phyloP scores from a whole-genome alignment of 2,113 vertebrate genomes.

The Ptilorrhoa leucosticta region DNA sequence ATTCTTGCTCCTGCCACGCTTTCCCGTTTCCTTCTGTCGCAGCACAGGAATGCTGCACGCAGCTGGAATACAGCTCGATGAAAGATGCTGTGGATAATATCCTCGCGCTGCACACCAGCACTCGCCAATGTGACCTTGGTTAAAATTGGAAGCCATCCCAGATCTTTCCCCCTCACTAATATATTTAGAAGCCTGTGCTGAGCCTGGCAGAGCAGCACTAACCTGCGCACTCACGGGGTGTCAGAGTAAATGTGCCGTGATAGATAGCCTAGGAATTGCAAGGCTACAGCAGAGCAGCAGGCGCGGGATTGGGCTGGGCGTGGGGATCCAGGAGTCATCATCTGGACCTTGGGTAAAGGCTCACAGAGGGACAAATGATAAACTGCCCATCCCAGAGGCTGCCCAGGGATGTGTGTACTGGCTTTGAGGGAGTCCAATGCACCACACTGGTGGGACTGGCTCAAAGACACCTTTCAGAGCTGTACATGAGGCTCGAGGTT shows the following conservation, averaged over 20 bases:
- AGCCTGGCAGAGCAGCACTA: conserved; percentile 37
- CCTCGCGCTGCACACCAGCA: not conserved
- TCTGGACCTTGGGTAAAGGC: not conserved
- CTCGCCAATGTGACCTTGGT: conserved; percentile 49
- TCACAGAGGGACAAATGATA: not conserved
- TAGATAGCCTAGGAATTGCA: not conserved
- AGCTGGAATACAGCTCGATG: not conserved
- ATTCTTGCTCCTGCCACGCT: not conserved
- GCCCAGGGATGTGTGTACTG: not conserved
- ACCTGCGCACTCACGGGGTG: not conserved
- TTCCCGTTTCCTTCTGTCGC: not conserved
- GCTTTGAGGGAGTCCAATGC: not conserved
- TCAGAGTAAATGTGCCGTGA: conserved; percentile 12
- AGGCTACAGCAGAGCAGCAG: conserved; percentile 10
- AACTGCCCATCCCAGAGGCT: not conserved
- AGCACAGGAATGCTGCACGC: not conserved
- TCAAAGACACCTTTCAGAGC: not conserved
- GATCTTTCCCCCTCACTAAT: conserved; percentile 29
- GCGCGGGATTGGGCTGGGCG: not conserved
- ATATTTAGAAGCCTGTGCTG: conserved; percentile 48
- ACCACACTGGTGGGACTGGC: not conserved
- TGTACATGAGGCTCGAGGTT: not conserved
- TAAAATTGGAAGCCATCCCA: conserved; percentile 52
- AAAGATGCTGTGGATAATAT: not conserved
- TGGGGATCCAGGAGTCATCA: not conserved